These are phyloP conservation scores for Pipistrellus kuhlii DNA, from an alignment of 2,797 vertebrate species.

Conservation along the genomic window DNA sequence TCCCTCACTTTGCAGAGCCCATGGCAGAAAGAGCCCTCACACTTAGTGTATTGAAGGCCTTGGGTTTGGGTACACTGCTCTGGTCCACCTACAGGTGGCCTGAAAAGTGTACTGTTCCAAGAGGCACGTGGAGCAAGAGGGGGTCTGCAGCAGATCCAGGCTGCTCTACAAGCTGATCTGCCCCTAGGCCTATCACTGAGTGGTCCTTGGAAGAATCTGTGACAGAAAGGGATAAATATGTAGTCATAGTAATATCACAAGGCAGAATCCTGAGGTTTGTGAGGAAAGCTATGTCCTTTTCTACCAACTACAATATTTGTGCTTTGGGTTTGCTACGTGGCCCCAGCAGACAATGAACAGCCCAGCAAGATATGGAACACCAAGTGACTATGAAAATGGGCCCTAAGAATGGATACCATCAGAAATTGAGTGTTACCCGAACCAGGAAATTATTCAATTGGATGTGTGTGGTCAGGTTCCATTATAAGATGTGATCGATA, in stretches of 20 bases:
- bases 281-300: background rate
- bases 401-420: background rate
- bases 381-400: background rate
- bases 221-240: background rate
- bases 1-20: background rate
- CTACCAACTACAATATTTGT: background rate
- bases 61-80: background rate
- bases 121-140: background rate
- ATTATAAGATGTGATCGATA: background rate
- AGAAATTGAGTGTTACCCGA: background rate
- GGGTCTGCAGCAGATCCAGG: background rate
- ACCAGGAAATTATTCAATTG: background rate
- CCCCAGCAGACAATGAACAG: background rate
- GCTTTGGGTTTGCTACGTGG: background rate
- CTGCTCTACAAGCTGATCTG: background rate
- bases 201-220: background rate
- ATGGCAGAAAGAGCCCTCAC: background rate
- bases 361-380: background rate
- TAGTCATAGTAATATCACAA: background rate
- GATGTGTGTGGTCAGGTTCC: background rate
- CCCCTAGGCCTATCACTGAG: background rate
- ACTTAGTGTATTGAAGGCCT: background rate
- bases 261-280: background rate
- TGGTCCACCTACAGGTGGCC: background rate
- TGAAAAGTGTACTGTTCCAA: background rate